Conservation (phyloP, 1,140 invertebrate genomes). For the Drosophila aff. region DNA sequence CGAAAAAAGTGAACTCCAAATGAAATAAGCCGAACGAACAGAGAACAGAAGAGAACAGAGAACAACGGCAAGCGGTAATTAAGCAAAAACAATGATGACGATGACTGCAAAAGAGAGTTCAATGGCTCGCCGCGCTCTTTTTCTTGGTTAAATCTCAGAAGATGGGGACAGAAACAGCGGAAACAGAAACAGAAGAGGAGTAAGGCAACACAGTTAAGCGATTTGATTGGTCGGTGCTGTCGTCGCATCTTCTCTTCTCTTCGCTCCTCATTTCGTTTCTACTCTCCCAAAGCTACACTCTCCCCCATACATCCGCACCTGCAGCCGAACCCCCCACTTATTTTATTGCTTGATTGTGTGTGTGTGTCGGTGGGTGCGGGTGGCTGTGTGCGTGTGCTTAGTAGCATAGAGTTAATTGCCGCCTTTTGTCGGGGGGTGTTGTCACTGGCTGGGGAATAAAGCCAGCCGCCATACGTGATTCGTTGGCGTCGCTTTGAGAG, state of each 20-base stretch:
- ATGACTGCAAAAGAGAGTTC: conserved; percentile 34
- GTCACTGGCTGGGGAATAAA: conserved; percentile 48
- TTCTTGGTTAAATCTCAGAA: conserved; percentile 44
- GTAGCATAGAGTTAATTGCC: conserved; percentile 66
- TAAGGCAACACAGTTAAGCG: conserved; percentile 55
- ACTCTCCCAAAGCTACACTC: conserved; percentile 31
- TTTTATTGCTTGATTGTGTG: conserved; percentile 31
- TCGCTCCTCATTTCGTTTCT: conserved; percentile 6
- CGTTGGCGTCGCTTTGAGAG: conserved; percentile 44
- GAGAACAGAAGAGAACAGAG: conserved; percentile 14
- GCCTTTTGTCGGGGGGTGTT: conserved; percentile 39
- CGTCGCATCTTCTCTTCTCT: conserved; percentile 39
- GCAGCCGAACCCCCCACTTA: conserved; percentile 27
- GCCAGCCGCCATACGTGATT: conserved; percentile 51
- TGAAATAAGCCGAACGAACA: conserved; percentile 30
- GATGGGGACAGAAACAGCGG: conserved; percentile 39
- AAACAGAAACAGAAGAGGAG: conserved; percentile 58
- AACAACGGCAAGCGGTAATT: conserved; percentile 42
- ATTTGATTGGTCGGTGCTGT: conserved; percentile 71
- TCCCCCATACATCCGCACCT: conserved; percentile 27
- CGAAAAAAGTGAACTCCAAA: conserved; percentile 3
- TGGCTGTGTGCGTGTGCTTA: conserved; percentile 36
- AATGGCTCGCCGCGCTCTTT: conserved; percentile 23
- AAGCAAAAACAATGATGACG: conserved; percentile 49
- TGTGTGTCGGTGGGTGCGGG: conserved; percentile 15